Base-by-base conservation (phyloP, 2,797 vertebrate species). In the Lutra lutra region DNA sequence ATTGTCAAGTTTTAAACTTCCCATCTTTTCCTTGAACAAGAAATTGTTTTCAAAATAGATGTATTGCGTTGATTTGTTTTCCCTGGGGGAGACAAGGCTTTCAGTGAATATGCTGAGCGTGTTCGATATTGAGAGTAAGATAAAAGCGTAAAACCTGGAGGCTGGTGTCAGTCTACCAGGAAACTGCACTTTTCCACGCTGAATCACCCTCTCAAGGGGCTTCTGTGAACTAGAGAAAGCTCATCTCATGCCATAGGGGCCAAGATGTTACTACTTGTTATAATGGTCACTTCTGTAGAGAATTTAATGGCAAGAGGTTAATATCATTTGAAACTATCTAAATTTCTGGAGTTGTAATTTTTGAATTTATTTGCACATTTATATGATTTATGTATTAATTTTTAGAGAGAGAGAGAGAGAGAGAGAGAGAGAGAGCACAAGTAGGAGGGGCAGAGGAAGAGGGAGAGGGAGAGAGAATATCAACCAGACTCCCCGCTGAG, bases 1-100 rank as follows among this genome's bases (percentile, higher is more conserved):
- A 94, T 51, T 86, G 64, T 35, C 94, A 66, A 66, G 5, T 94
- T 85, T 91, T 83, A 93, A 86, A 60, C 48, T 54, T 86, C 56
- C 27, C 32, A 25, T 68, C 51, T 56, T 94, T 95, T 86, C 89
- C 48, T 78, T 94, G 29, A 86, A 79, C 29, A 93, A 54, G 64
- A 86, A 78, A 66, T 91, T 68, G n/a, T 27, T 93, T 91, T 80
- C 32, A 68, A 89, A 73, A 73, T 38, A 78, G 84, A 70, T 15
- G 13, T 72, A 89, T 88, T 62, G 72, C 32, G 62, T 80, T 72
- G 46, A 38, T 68, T 91, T 29, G 15, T 86, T 96, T 89, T 56
- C 43, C 68, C 62, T 20, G 40, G 35, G 25, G 40, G 51, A 73
- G 77, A 66, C 20, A 46, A 6, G n/a, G n/a, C 46, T 88, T 93